Evolutionary conservation across 2,888 invertebrate genomes (phyloP), one percentile per base, ranked within the genome.

Genomic region (Pterobdella sp.): DNA sequence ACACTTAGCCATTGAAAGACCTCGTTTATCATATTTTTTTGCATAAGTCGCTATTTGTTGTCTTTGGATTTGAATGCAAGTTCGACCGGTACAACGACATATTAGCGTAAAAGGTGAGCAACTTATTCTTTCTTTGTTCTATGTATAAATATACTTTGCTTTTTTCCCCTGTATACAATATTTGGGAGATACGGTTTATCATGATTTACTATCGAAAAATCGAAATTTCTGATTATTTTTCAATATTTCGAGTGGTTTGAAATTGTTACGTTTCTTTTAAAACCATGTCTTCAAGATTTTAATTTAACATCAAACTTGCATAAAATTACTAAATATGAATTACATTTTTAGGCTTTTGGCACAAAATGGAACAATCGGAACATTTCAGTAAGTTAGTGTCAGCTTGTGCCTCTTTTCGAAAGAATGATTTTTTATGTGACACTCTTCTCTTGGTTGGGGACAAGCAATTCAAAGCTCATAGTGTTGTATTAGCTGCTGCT

Each of bases 371-470:
- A n/a, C 32, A 32, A 18, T 60, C 71, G 2, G 63, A 63, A 34
- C 60, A 71, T 60, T 71, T 71, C 31, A 35, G 35, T 34, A 35
- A 52, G n/a, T 4, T 71, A 26, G 63, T 35, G 1, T 34, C 60
- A 32, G 34, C 42, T 26, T 63, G 71, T 63, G 35, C 63, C 1
- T 18, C 60, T 14, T 74, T 74, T 35, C 56, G 74, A 31, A 66
- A 67, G 64, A 74, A 37, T 22, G 69, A 67, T n/a, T 71, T 71
- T 35, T 64, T 74, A 0, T 74, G 74, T 36, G 74, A 74, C 36
- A 73, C 74, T 60, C 31, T 74, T 31, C 72, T 74, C n/a, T n/a
- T 74, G 52, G 70, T 68, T 3, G 74, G 72, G 22, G 67, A 49
- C 26, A 73, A 56, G 60, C 68, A 74, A 35, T 68, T 74, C 35